phyloP scores from a whole-genome alignment of 2,113 vertebrate genomes.

The Pygoscelis adeliae region DNA sequence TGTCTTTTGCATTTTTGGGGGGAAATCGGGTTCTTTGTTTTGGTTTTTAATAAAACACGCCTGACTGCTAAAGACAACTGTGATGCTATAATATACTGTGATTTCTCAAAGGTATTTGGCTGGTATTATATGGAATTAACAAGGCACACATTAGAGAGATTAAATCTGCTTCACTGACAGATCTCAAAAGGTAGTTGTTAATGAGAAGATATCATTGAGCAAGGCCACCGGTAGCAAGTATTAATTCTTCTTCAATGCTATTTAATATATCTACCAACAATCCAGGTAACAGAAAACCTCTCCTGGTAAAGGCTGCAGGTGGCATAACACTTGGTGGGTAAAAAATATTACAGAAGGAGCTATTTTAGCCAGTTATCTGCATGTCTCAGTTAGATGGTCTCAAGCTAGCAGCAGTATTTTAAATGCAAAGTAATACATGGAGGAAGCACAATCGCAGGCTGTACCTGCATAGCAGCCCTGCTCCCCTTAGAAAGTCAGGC shows the following conservation, averaged over 20 bases:
- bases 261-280: not conserved
- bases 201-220: conserved; percentile 42
- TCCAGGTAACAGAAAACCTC: conserved; percentile 1
- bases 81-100: not conserved
- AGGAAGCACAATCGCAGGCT: not conserved
- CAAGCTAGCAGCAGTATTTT: not conserved
- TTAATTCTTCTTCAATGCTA: not conserved
- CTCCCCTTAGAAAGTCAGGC: not conserved
- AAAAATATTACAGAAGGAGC: not conserved
- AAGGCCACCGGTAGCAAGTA: not conserved
- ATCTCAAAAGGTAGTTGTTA: conserved; percentile 57
- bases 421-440: not conserved
- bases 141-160: conserved; percentile 48
- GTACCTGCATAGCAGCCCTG: not conserved
- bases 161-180: conserved; percentile 59
- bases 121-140: conserved; percentile 63
- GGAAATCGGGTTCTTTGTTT: not conserved
- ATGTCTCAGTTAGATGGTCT: not conserved
- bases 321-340: not conserved
- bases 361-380: not conserved
- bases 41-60: not conserved
- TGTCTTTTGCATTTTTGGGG: not conserved
- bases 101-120: conserved; percentile 55
- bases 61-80: conserved; percentile 41
- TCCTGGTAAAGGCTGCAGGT: not conserved